Conservation (phyloP, 2,888 invertebrate genomes). For the Rhodophaea formosa region DNA sequence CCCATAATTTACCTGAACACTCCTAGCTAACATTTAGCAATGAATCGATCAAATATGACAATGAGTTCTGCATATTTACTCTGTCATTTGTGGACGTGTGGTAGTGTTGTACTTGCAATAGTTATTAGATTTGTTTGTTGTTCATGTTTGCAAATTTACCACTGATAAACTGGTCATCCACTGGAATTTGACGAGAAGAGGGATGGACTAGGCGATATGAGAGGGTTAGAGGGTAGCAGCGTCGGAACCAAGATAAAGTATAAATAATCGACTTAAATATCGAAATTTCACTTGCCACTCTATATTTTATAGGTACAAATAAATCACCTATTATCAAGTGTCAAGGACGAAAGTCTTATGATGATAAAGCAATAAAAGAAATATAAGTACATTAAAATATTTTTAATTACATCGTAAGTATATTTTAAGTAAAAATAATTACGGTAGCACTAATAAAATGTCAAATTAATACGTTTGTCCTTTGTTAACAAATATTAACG, state of each 20-base stretch:
- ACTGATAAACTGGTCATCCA: too few relatives aligned
- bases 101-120: neutral
- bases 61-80: neutral
- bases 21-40: neutral
- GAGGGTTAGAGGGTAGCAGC: too few relatives aligned
- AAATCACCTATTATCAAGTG: too few relatives aligned
- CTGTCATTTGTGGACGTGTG: neutral
- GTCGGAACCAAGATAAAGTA: too few relatives aligned
- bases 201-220: too few relatives aligned
- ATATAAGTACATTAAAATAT: neutral
- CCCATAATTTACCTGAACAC: neutral
- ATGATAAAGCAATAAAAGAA: neutral
- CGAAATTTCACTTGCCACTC: too few relatives aligned
- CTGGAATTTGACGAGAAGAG: too few relatives aligned
- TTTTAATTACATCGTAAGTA: neutral
- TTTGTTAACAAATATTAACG: neutral
- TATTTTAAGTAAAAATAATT: neutral
- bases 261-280: too few relatives aligned
- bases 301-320: too few relatives aligned
- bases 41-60: neutral
- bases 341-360: too few relatives aligned
- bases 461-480: neutral
- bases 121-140: neutral
- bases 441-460: neutral
- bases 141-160: neutral